Base-by-base conservation (phyloP, 2,797 vertebrate species). In the Oreochromis mossambicus region DNA sequence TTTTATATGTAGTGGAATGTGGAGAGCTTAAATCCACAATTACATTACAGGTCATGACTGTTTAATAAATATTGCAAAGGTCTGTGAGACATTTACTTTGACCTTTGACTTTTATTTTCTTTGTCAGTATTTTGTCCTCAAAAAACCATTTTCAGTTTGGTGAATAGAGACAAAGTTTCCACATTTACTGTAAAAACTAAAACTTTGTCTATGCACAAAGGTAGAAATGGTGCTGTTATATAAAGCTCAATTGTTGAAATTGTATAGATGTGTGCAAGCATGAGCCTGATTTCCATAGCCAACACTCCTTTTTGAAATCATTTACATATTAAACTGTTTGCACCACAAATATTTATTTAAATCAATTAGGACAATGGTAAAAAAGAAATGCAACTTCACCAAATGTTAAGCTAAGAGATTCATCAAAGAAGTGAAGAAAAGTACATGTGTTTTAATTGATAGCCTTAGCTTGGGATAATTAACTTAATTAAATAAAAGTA, bases 201-300 rank as follows among this genome's bases (percentile, higher is more conserved):
- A 75, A 50, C 70, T 75, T 3, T 32, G 43, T 5, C 50, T 75
- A 32, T 32, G 26, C 26, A 32, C 24, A 75, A 38, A 50, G 17
- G 15, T 17, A 50, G 24, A 50, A 50, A 50, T 75, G 4, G 15
- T 75, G 6, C 15, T 32, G 26, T 75, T 75, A 50, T 75, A 50
- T 19, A 32, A 50, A 32, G 26, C 15, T 48, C 43, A 75, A 0
- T 50, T 3, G 0, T 32, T 50, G 26, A 75, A 75, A 50, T 29
- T 75, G 15, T 19, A 19, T 17, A 17, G 24, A 48, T 48, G 9
- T 19, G 41, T 1, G 0, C 24, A 73, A 17, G 21, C 24, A 73
- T 19, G 68, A 48, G 41, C 24, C 68, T 48, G 4, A 73, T 26
- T 29, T 46, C 68, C 68, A 19, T 19, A 63, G 11, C 4, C 58